Evolutionary conservation across 2,888 invertebrate genomes (phyloP).

Genomic region (Stratiomys singularior): DNA sequence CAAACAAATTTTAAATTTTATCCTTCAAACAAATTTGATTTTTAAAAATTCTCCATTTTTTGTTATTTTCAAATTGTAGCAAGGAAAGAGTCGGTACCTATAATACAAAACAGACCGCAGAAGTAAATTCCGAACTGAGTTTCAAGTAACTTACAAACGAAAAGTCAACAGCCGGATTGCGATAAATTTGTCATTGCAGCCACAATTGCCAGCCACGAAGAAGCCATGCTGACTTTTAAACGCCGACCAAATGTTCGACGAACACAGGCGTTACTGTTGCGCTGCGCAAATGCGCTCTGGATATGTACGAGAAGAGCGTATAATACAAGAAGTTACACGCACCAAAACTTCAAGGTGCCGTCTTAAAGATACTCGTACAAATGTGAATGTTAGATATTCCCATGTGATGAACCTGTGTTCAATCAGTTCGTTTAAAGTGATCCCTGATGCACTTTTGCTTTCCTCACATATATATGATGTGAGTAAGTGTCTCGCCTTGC

Average conservation of each 20-base stretch:
- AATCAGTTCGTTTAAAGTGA: not conserved
- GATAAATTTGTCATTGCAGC: not conserved
- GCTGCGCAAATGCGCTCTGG: not conserved
- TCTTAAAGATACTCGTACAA: not conserved
- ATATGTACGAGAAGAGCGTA: not conserved
- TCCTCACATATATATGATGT: not conserved
- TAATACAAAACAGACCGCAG: too few relatives aligned
- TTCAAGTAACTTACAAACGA: not conserved
- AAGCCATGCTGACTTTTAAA: not conserved
- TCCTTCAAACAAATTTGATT: too few relatives aligned
- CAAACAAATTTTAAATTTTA: too few relatives aligned
- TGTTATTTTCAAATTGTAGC: too few relatives aligned
- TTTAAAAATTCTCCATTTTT: too few relatives aligned
- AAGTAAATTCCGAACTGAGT: too few relatives aligned
- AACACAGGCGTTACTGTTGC: not conserved
- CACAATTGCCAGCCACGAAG: not conserved
- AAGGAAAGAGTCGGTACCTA: too few relatives aligned
- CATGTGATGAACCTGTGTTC: not conserved
- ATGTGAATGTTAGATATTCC: not conserved
- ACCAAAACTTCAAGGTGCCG: not conserved
- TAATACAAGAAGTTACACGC: not conserved
- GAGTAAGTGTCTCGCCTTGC: not conserved
- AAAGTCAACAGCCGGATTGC: not conserved
- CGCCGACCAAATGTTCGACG: not conserved
- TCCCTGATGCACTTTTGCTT: conserved; percentile 20